Evolutionary conservation across 2,888 invertebrate genomes (phyloP), one percentile per base, ranked within the genome.

Genomic region (Sabatieria punctata): DNA sequence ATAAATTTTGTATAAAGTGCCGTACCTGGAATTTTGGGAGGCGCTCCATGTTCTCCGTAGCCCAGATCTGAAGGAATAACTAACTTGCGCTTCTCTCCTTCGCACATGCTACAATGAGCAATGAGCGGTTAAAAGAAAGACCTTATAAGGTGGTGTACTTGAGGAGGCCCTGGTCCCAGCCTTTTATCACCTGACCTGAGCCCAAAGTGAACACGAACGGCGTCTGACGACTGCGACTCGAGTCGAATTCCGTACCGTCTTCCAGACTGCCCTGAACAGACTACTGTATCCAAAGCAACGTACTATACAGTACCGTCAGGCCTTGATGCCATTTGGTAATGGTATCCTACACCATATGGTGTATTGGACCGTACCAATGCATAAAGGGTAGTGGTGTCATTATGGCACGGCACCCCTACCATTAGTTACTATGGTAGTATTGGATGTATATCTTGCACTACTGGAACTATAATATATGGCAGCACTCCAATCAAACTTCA

Each of bases 121-220:
- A 11, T 11, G 33, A 11, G 33, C n/a, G n/a, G 33, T 33, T 33
- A 33, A 33, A 33, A 33, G 33, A 11, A 33, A 33, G n/a, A 33
- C 13, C 13, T 11, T 33, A 13, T 41, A n/a, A 23, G n/a, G 11
- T n/a, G 33, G 33, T n/a, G 33, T 68, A 77, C 76, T 80, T 82
- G 50, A 85, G 71, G 1, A 86, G 71, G 0, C 85, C 85, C 69
- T 84, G 82, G 57, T 86, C 85, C 85, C 85, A 85, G 36, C 85
- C 85, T 66, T 81, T 82, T 54, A 86, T 85, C 2, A 85, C 85
- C 69, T 85, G 84, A 1, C 82, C 82, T 2, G 77, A 74, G 37
- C 85, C 85, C 46, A 86, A 69, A 1, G 80, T 82, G 61, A 86
- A 84, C 13, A 78, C 77, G 49, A 85, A 74, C 1, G 83, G 82